Base-by-base conservation (phyloP, 2,113 vertebrate genomes). In the Indicator indicator region DNA sequence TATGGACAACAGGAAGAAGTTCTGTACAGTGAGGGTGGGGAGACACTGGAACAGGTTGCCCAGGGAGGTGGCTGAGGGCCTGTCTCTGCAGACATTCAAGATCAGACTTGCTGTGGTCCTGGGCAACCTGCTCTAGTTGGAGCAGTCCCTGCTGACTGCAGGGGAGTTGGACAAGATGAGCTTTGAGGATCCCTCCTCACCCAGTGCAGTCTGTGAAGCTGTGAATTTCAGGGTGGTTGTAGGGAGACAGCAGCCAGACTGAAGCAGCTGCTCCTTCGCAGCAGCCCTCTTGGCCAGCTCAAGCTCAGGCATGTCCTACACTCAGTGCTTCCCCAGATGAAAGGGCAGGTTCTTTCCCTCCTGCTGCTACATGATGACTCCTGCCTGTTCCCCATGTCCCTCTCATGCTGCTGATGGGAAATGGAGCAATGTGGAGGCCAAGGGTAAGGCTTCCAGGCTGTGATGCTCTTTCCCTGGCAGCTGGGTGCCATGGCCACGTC, bases 401-500 rank as follows among this genome's bases (percentile, higher is more conserved):
- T 74, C 21, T 93, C 52, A 77, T 16, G 72, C 74, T 42, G 40
- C 18, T 32, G 55, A n/a, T 78, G 52, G 56, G 75, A 85, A 55
- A 23, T 28, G 65, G 58, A 81, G 77, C 33, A 8, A 7, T 28
- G 8, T 15, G 5, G 44, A 21, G 50, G 67, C 44, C 38, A 26
- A 16, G 20, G 21, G 40, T 70, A 19, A n/a, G 62, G 63, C 60
- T 65, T 1, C 52, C 1, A 8, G 55, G 58, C 65, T n/a, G 20
- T 14, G 21, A 12, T 59, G 42, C 42, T 55, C 42, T 28, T 68
- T 71, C 1, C 2, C 50, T 0, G 0, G 12, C 16, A 7, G 9
- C 38, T 18, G 69, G n/a, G 17, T 52, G 18, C 60, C 5, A 0
- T 1, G 21, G 27, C 72, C 1, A 3, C 0, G 0, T 16, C 69